phyloP scores from a whole-genome alignment of 1,140 invertebrate genomes.

The Sitophilus oryzae region DNA sequence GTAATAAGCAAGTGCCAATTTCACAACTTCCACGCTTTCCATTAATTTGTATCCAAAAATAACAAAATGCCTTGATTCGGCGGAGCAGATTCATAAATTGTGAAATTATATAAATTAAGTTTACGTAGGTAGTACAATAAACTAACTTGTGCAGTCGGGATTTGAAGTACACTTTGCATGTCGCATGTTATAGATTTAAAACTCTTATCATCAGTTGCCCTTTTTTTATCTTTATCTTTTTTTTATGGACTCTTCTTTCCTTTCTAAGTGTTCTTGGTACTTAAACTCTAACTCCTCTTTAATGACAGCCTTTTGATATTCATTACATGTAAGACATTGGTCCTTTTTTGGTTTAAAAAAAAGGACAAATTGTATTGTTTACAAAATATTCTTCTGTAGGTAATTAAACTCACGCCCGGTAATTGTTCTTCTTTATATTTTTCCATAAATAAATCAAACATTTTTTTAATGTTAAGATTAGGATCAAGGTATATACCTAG shows the following conservation, averaged over 20 bases:
- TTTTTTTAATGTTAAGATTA: no score
- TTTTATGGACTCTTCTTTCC: not conserved
- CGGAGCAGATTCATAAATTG: constrained; percentile 24
- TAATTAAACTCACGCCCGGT: no score
- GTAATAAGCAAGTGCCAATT: constrained; percentile 1
- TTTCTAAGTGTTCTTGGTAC: not conserved
- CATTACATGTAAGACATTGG: not conserved
- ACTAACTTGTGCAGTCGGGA: constrained; percentile 21
- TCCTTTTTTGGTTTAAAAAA: no score
- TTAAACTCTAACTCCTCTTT: not conserved
- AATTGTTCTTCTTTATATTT: no score
- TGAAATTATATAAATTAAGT: constrained; percentile 30
- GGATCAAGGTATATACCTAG: no score
- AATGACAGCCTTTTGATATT: not conserved
- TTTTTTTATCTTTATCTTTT: constrained; percentile 1
- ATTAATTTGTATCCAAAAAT: constrained; percentile 29
- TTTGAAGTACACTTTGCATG: constrained; percentile 26
- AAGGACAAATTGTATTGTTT: not conserved
- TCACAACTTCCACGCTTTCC: constrained; percentile 14
- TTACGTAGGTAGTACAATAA: constrained; percentile 28
- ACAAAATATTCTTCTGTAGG: no score
- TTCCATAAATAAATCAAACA: no score
- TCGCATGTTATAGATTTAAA: not conserved
- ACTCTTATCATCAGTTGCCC: not conserved
- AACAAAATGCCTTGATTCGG: constrained; percentile 22